Evolutionary conservation across 2,113 vertebrate genomes (phyloP), one percentile per base, ranked within the genome.

Genomic region (Callopanchax toddi): DNA sequence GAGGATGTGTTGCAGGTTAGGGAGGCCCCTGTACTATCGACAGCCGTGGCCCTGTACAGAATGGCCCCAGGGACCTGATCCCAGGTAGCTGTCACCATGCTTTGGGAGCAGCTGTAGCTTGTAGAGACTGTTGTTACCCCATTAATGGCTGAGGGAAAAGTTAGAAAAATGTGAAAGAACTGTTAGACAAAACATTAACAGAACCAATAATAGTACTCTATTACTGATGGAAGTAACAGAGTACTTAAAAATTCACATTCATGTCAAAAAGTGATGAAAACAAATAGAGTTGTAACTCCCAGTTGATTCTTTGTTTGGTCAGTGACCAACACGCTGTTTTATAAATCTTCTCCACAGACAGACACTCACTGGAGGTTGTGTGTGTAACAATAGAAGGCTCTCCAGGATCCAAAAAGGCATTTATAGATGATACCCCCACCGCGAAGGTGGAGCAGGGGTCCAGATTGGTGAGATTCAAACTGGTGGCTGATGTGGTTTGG

Each of bases 351-450:
- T n/a, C n/a, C n/a, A n/a, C n/a, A n/a, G n/a, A n/a, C n/a, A 37
- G n/a, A 20, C 75, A 93, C 93, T 93, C 37, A 94, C 93, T 73
- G 0, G 78, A 44, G 17, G 89, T 93, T 11, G n/a, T 77, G 63
- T 91, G 18, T n/a, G 21, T 40, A 40, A 86, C 37, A 11, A 72
- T 68, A 0, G 46, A 45, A 5, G 90, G 4, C 66, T 93, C 93
- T 40, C 93, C 93, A 18, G 86, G 64, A 8, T 74, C 56, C 2
- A 76, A 46, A 87, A 93, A 93, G 65, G 56, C 29, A 25, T 91
- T 92, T 48, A 89, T 1, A 4, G 92, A 93, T 20, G 90, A 90
- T 2, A 93, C 79, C 17, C 84, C 91, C 34, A 94, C 81, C 13
- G 69, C 87, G 72, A 92, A 94, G 32, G 43, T 82, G 60, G 90